These are phyloP conservation scores for Channa argus DNA, from an alignment of 2,113 vertebrate genomes.

Conservation along the genomic window DNA sequence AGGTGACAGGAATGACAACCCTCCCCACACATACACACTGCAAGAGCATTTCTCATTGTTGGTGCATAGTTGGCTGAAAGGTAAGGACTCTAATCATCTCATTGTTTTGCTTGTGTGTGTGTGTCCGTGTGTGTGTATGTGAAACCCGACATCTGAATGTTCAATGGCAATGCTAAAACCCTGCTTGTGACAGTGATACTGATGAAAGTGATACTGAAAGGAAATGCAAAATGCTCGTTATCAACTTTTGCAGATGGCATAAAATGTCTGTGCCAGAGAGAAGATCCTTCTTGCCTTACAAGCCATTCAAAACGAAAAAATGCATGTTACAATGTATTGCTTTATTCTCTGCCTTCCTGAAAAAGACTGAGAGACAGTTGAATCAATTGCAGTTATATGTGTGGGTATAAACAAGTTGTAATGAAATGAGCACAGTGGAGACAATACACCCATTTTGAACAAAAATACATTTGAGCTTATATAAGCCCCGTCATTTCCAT, in stretches of 20 bases:
- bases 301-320: slow-evolving; percentile 27
- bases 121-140: background rate
- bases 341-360: slow-evolving; percentile 16
- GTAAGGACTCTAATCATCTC: slow-evolving; percentile 61
- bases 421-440: slow-evolving; percentile 75
- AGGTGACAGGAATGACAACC: slow-evolving; percentile 60
- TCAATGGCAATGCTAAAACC: slow-evolving; percentile 40
- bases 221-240: slow-evolving; percentile 48
- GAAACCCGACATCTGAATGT: slow-evolving; percentile 38
- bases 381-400: slow-evolving; percentile 53
- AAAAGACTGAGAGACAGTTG: slow-evolving; percentile 35
- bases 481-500: slow-evolving; percentile 84
- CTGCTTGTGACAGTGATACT: slow-evolving; percentile 37
- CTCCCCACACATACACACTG: background rate
- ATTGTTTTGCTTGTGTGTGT: slow-evolving; percentile 31
- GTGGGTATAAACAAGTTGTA: slow-evolving; percentile 73
- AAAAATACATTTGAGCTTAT: slow-evolving; percentile 80
- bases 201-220: slow-evolving; percentile 52
- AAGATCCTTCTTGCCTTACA: slow-evolving; percentile 44
- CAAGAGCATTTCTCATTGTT: slow-evolving; percentile 16
- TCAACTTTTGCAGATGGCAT: slow-evolving; percentile 58
- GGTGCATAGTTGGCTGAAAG: slow-evolving; percentile 53
- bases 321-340: slow-evolving; percentile 4
- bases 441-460: slow-evolving; percentile 70
- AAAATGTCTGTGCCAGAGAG: slow-evolving; percentile 35